Evolutionary conservation across 2,113 vertebrate genomes (phyloP).

Genomic region (Columba livia): DNA sequence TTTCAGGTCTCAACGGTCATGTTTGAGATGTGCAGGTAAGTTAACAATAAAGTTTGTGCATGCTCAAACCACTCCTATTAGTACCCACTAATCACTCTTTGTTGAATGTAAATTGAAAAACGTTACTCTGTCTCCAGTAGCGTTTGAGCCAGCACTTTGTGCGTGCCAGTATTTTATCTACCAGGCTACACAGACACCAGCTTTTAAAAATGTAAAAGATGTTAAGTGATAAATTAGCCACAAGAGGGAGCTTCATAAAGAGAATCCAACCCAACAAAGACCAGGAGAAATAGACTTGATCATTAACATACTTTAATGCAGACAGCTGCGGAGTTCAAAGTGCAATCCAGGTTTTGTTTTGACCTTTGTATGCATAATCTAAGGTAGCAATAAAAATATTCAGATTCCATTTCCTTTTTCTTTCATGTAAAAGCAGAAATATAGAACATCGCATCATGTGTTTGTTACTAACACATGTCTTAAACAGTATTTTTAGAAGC

Average conservation of each 20-base stretch:
- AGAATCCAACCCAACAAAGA: not conserved
- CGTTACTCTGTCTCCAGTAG: not conserved
- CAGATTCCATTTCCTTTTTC: not conserved
- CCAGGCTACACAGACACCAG: rapidly evolving
- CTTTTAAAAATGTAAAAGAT: not conserved
- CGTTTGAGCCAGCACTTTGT: not conserved
- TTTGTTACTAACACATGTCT: not conserved
- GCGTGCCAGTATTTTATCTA: not conserved
- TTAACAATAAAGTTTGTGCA: not conserved
- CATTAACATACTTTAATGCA: not conserved
- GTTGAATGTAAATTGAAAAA: not conserved
- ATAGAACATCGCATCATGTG: not conserved
- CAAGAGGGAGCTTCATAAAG: not conserved
- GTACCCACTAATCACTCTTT: not conserved
- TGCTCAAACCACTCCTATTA: not conserved
- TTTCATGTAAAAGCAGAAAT: not conserved
- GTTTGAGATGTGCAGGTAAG: not conserved
- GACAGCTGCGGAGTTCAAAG: not conserved
- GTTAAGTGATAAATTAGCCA: not conserved
- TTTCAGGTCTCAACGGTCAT: not conserved
- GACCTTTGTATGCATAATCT: not conserved
- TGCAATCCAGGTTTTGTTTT: not conserved
- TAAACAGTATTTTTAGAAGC: not conserved
- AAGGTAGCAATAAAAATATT: not conserved
- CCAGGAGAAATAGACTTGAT: not conserved